These are phyloP conservation scores for Drosophila melanosoma DNA, from an alignment of 2,888 invertebrate genomes.

Conservation along the genomic window DNA sequence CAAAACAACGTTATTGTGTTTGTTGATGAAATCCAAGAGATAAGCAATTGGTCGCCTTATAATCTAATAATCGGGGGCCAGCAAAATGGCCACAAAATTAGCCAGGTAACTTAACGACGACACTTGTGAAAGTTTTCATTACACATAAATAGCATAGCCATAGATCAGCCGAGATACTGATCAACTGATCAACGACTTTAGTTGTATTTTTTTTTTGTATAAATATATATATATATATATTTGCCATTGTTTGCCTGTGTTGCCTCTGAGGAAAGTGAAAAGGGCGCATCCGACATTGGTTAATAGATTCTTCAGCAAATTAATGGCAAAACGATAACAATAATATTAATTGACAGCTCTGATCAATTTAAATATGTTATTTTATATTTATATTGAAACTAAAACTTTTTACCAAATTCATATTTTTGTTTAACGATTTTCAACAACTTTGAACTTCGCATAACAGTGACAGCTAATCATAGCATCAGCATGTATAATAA, in stretches of 20 bases:
- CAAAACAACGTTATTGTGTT: slow-evolving; percentile 40
- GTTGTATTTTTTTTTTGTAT: background rate
- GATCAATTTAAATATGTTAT: background rate
- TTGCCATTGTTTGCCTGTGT: background rate
- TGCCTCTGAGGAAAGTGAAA: slow-evolving; percentile 1
- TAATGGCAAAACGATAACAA: background rate
- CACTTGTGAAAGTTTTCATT: slow-evolving; percentile 20
- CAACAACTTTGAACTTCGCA: background rate
- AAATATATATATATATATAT: too few relatives aligned
- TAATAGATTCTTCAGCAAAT: background rate
- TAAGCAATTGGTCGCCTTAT: slow-evolving; percentile 33
- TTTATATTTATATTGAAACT: background rate
- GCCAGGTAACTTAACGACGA: slow-evolving; percentile 9
- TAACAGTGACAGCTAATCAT: background rate
- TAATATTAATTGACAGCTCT: background rate
- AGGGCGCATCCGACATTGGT: background rate
- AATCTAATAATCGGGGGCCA: slow-evolving; percentile 26
- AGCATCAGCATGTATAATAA: background rate
- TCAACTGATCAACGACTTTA: slow-evolving; percentile 3
- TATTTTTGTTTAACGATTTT: background rate
- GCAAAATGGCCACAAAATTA: slow-evolving; percentile 28
- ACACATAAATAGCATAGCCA: slow-evolving; percentile 14
- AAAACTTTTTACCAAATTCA: background rate
- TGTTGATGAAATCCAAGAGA: slow-evolving; percentile 46
- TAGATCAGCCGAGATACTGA: slow-evolving; percentile 12